Percentiles rank a stretch among this genome's conserved stretches.
phyloP scores from a whole-genome alignment of 1,140 invertebrate species.

The Drosophila auraria region DNA sequence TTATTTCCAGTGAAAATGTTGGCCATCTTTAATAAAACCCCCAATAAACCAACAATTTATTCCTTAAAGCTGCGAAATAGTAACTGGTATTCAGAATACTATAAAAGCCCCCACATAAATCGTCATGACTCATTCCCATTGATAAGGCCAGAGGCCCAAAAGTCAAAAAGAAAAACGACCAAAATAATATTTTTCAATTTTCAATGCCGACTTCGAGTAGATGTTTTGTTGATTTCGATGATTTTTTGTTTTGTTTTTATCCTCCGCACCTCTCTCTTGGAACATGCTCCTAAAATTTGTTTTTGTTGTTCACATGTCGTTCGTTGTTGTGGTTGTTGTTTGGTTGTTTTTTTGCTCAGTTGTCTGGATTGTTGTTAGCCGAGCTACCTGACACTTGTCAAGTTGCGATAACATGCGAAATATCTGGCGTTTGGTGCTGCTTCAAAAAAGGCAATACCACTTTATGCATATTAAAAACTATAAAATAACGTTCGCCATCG shows the following conservation, averaged over 20 bases:
- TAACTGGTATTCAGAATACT: conserved; percentile 5
- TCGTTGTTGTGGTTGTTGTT: conserved; percentile 10
- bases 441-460: conserved; percentile 71
- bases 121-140: conserved; percentile 31
- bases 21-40: background rate
- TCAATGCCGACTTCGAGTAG: conserved; percentile 44
- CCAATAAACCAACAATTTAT: background rate
- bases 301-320: conserved; percentile 46
- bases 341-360: conserved; percentile 25
- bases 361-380: no score
- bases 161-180: conserved; percentile 28
- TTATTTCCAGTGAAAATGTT: background rate
- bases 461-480: conserved; percentile 78
- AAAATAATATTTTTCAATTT: conserved; percentile 48
- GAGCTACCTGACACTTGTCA: conserved; percentile 73
- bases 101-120: conserved; percentile 6
- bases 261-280: conserved; percentile 25
- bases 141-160: conserved; percentile 46
- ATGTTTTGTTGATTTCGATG: conserved; percentile 38
- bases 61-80: background rate
- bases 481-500: conserved; percentile 62
- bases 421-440: conserved; percentile 49
- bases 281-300: conserved; percentile 71
- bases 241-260: conserved; percentile 28
- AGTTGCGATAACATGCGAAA: conserved; percentile 79